phyloP scores from a whole-genome alignment of 2,888 invertebrate species.

The Notodonta dromedarius region DNA sequence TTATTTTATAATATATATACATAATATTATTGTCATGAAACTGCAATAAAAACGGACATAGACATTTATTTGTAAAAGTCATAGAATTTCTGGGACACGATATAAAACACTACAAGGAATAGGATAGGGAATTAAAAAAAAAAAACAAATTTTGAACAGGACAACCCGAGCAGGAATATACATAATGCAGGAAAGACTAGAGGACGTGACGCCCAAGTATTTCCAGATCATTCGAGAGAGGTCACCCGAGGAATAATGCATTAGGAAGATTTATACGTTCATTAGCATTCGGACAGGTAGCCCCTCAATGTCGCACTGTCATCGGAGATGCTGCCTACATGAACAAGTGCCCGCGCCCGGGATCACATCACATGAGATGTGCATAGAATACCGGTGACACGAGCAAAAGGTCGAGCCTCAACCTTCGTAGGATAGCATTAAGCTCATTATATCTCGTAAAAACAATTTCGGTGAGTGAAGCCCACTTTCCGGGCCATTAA shows the following conservation, averaged over 20 bases:
- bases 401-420: slow-evolving; percentile 46
- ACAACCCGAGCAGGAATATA: slow-evolving; percentile 34
- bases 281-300: slow-evolving; percentile 62
- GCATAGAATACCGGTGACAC: slow-evolving; percentile 52
- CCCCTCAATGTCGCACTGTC: slow-evolving; percentile 65
- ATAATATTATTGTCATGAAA: too few species aligned
- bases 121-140: background rate
- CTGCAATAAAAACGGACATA: too few species aligned
- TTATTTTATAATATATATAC: too few species aligned
- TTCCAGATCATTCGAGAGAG: slow-evolving; percentile 53
- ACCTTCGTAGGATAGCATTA: slow-evolving; percentile 42
- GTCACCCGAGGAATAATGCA: slow-evolving; percentile 53
- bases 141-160: slow-evolving; percentile 13
- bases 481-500: background rate
- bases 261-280: slow-evolving; percentile 47
- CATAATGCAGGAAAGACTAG: slow-evolving; percentile 45
- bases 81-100: too few species aligned
- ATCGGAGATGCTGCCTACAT: slow-evolving; percentile 62
- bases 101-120: too few species aligned
- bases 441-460: slow-evolving; percentile 6
- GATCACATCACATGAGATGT: slow-evolving; percentile 48
- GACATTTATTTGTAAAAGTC: too few species aligned
- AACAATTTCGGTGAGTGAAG: slow-evolving; percentile 1
- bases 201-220: slow-evolving; percentile 41
- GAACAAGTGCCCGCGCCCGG: slow-evolving; percentile 34